A percentile compares a stretch with the other conserved stretches of the same genome.
These are phyloP conservation scores for Xylota sylvarum DNA, from an alignment of 2,888 invertebrate species.

Conservation along the genomic window DNA sequence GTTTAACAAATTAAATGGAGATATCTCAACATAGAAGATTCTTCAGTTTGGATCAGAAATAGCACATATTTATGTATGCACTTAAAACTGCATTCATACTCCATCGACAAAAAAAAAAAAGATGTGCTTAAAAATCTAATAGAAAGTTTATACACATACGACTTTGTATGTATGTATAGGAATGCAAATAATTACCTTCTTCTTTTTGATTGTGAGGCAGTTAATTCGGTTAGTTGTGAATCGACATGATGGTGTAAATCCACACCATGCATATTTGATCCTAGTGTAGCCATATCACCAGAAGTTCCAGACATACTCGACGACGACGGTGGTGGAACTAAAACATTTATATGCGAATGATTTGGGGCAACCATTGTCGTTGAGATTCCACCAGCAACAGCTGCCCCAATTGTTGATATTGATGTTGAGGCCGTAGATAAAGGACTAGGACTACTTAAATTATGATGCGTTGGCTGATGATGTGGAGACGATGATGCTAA, in stretches of 20 bases:
- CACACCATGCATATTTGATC: constrained; percentile 63
- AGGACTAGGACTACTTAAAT: constrained; percentile 70
- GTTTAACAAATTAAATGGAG: no score
- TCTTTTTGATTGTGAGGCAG: constrained; percentile 76
- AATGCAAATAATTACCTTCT: constrained; percentile 78
- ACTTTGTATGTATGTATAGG: no score
- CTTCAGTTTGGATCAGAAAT: no score
- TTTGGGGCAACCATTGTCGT: constrained; percentile 77
- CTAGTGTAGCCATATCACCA: constrained; percentile 59
- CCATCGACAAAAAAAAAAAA: no score
- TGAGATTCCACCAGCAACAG: constrained; percentile 76
- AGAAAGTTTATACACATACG: no score
- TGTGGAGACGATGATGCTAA: constrained; percentile 68
- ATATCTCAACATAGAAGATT: no score
- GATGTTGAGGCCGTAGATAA: constrained; percentile 70
- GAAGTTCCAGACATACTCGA: constrained; percentile 56
- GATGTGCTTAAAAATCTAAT: no score
- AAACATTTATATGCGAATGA: constrained; percentile 68
- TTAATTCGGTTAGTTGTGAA: constrained; percentile 78
- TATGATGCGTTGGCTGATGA: constrained; percentile 67
- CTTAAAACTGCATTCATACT: no score
- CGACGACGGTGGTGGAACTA: constrained; percentile 56
- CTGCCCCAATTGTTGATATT: constrained; percentile 77
- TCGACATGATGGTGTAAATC: constrained; percentile 75
- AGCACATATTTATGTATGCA: no score